Evolutionary conservation across 2,797 vertebrate species (phyloP).

Genomic region (Muscicapa striata): DNA sequence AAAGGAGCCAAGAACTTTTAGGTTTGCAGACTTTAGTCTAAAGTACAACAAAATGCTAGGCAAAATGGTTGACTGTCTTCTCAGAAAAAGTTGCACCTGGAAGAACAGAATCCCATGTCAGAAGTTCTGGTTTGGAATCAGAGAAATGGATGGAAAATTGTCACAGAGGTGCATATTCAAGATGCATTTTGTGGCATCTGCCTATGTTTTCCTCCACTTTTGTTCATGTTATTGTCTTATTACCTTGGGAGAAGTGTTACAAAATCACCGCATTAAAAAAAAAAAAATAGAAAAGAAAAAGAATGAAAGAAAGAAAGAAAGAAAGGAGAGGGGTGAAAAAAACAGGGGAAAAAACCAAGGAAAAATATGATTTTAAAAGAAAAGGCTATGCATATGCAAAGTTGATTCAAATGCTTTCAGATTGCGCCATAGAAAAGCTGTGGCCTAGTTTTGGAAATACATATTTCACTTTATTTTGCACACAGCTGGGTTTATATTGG

Average conservation of each 20-base stretch:
- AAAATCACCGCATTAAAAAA: not conserved
- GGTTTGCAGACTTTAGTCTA: not conserved
- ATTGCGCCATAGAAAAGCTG: constrained; percentile 73
- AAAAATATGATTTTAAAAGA: constrained; percentile 56
- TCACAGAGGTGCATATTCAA: not conserved
- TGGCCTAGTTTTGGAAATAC: constrained; percentile 74
- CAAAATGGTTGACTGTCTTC: not conserved
- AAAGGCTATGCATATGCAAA: constrained; percentile 71
- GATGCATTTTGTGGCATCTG: constrained; percentile 2
- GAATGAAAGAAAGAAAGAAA: not conserved
- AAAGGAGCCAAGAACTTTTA: not conserved
- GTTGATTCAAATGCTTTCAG: constrained; percentile 68
- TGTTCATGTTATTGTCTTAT: not conserved
- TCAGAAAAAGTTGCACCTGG: not conserved
- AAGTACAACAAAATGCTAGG: not conserved
- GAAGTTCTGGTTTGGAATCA: not conserved
- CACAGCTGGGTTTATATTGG: constrained; percentile 82
- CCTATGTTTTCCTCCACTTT: not conserved
- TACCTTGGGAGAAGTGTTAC: constrained; percentile 45
- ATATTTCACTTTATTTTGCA: constrained; percentile 78
- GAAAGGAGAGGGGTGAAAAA: not conserved
- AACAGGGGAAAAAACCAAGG: not conserved
- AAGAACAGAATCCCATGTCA: not conserved
- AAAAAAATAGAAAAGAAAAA: not conserved
- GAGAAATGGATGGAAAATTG: not conserved